These are phyloP conservation scores for Lanius collurio DNA, from an alignment of 2,113 vertebrate species.

Conservation along the genomic window DNA sequence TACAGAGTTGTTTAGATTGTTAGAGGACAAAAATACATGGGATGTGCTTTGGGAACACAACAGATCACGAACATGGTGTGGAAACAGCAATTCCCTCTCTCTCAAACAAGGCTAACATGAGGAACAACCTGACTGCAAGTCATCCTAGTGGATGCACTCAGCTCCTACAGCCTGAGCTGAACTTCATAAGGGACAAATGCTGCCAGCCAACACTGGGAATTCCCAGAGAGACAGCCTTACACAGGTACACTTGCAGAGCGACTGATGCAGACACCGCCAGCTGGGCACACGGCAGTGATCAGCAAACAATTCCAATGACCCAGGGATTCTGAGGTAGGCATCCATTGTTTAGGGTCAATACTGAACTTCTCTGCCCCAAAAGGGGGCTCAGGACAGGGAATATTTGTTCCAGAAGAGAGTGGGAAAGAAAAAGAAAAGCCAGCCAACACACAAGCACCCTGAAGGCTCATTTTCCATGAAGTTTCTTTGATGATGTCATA, in stretches of 20 bases:
- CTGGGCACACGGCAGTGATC: rapidly evolving
- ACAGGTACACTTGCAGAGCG: neutral
- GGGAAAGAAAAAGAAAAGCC: neutral
- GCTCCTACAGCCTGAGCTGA: neutral
- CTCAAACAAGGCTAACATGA: neutral
- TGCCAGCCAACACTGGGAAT: neutral
- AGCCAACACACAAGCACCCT: neutral
- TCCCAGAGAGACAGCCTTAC: neutral
- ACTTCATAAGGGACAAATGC: neutral
- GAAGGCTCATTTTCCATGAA: neutral
- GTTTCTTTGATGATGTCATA: neutral
- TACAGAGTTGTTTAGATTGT: neutral
- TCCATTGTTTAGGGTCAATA: neutral
- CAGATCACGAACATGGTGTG: rapidly evolving
- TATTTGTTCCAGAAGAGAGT: neutral
- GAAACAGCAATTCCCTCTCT: neutral
- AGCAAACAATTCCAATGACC: neutral
- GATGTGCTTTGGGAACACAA: neutral
- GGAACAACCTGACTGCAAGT: neutral
- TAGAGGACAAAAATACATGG: neutral
- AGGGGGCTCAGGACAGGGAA: neutral
- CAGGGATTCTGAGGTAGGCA: neutral
- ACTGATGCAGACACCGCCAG: neutral
- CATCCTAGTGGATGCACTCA: rapidly evolving
- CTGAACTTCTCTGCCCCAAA: neutral